A percentile compares a stretch with the other conserved stretches of the same genome.
phyloP scores from a whole-genome alignment of 1,140 invertebrate genomes.

The Cyclargus thomasi region DNA sequence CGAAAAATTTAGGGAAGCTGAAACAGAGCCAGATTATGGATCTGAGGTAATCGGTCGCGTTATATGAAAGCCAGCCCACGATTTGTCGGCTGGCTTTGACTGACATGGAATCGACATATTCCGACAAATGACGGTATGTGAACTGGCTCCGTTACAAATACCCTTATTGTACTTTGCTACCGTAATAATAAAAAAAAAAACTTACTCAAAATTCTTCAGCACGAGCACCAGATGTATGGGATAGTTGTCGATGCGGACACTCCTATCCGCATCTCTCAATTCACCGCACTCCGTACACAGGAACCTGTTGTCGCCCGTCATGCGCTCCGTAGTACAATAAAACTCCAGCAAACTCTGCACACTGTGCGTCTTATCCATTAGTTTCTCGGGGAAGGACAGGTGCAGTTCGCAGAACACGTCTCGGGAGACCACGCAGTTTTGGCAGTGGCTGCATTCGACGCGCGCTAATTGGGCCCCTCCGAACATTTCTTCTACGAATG shows the following conservation, averaged over 20 bases:
- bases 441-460: constrained; percentile 82
- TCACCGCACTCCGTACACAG: constrained; percentile 84
- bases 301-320: constrained; percentile 87
- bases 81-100: too few species aligned
- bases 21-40: too few species aligned
- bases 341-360: constrained; percentile 84
- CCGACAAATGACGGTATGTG: too few species aligned
- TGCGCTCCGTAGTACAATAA: constrained; percentile 84
- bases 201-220: constrained; percentile 88
- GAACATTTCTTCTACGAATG: constrained; percentile 71
- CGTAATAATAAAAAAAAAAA: constrained; percentile 23
- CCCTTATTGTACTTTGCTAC: too few species aligned
- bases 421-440: constrained; percentile 80
- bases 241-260: constrained; percentile 81
- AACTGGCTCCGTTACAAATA: too few species aligned
- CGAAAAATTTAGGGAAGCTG: too few species aligned
- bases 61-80: too few species aligned
- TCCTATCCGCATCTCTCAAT: constrained; percentile 85
- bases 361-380: constrained; percentile 73
- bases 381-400: constrained; percentile 84
- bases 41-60: too few species aligned
- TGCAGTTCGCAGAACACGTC: constrained; percentile 89
- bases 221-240: constrained; percentile 87
- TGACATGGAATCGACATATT: too few species aligned
- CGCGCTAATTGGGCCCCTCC: constrained; percentile 84